phyloP scores from a whole-genome alignment of 2,113 vertebrate genomes.

The Labrus mixtus region DNA sequence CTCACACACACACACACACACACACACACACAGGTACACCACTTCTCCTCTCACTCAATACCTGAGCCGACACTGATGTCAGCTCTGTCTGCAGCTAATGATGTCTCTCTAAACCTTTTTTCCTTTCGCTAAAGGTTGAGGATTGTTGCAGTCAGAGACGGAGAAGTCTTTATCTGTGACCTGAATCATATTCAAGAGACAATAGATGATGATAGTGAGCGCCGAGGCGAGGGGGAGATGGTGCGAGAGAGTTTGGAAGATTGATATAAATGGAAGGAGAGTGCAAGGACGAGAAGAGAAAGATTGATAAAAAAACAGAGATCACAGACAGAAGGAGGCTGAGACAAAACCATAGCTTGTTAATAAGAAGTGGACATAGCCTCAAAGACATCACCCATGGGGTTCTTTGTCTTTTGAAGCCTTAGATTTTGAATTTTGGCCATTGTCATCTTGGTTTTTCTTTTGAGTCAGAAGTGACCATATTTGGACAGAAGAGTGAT shows the following conservation, averaged over 20 bases:
- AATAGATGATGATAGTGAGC: constrained; percentile 28
- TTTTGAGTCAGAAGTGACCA: not conserved
- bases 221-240: not conserved
- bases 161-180: constrained; percentile 38
- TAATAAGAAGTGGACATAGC: not conserved
- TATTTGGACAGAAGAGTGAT: not conserved
- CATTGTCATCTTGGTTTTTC: not conserved
- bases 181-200: constrained; percentile 56
- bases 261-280: constrained; percentile 27
- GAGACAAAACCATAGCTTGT: not conserved
- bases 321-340: not conserved
- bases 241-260: constrained; percentile 13
- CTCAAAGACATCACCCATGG: not conserved
- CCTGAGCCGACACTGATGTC: constrained; percentile 61
- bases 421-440: not conserved
- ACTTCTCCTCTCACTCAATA: constrained; percentile 70
- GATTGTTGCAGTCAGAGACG: constrained; percentile 15
- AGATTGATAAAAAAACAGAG: constrained; percentile 18
- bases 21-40: constrained; percentile 42
- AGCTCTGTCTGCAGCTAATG: constrained; percentile 65
- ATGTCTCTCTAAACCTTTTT: constrained; percentile 46
- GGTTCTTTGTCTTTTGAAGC: not conserved
- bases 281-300: constrained; percentile 10
- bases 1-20: constrained; percentile 41
- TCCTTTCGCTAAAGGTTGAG: constrained; percentile 19